Percentiles rank a stretch among this genome's conserved stretches.
Conservation (phyloP, 1,140 invertebrate species). For the Semibalanus balanoides region DNA sequence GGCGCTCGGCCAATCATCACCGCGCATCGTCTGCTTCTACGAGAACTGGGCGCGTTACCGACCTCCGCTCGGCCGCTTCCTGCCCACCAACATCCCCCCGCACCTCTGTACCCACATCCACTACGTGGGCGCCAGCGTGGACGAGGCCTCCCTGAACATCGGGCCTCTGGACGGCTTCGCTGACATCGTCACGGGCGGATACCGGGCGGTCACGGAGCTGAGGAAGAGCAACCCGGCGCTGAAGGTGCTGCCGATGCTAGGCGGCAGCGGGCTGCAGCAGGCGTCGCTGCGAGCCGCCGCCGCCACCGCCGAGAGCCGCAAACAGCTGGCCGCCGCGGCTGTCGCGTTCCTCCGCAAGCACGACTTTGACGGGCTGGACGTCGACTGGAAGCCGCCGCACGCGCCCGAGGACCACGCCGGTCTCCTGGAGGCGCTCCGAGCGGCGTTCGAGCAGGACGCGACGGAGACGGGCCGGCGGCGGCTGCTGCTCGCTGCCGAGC, state of each 20-base stretch:
- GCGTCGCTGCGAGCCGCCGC: neutral
- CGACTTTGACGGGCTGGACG: neutral
- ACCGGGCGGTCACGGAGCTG: neutral
- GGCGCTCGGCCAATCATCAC: neutral
- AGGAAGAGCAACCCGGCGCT: neutral
- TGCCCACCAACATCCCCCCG: neutral
- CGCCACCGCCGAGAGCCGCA: neutral
- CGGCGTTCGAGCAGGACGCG: neutral
- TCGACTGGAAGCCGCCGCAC: neutral
- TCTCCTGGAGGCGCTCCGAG: neutral
- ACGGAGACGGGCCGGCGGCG: neutral
- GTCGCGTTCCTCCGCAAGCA: neutral
- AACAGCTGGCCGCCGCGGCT: neutral
- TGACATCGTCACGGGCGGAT: neutral
- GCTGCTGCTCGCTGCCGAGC: neutral
- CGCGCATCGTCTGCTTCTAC: slow-evolving; percentile 72
- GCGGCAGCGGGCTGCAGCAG: neutral
- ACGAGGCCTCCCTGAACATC: neutral
- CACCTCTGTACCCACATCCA: slow-evolving; percentile 1
- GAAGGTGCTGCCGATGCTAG: neutral
- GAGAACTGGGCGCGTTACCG: slow-evolving; percentile 88
- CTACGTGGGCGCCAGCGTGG: neutral
- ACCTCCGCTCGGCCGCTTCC: neutral
- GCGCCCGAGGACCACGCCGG: neutral
- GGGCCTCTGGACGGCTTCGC: neutral